Evolutionary conservation across 2,888 invertebrate species (phyloP).

Genomic region (Panopea generosa): DNA sequence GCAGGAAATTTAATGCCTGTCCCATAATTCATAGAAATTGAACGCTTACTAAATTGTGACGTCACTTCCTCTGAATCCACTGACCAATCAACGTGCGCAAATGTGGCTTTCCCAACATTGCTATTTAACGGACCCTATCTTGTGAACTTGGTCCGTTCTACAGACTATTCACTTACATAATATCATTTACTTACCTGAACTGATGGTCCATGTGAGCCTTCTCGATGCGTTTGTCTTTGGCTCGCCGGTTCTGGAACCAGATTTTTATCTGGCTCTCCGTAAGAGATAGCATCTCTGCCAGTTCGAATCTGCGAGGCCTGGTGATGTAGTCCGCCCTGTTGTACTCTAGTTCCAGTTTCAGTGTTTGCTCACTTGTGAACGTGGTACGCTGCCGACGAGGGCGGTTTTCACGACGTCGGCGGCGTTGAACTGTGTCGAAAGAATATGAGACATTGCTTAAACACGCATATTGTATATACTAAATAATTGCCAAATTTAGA

Average conservation of each 20-base stretch:
- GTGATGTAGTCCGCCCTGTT: conserved; percentile 97
- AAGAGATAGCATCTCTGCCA: conserved; percentile 89
- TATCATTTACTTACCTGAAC: conserved; percentile 90
- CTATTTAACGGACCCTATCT: too few species aligned
- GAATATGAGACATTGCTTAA: too few species aligned
- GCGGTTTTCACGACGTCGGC: conserved; percentile 93
- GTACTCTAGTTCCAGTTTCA: conserved; percentile 95
- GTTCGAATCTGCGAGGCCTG: conserved; percentile 92
- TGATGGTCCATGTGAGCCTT: conserved; percentile 98
- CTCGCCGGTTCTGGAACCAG: conserved; percentile 97
- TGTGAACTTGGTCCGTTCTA: too few species aligned
- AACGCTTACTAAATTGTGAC: too few species aligned
- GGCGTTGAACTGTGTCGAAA: conserved; percentile 94
- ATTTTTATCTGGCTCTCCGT: conserved; percentile 95
- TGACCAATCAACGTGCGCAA: too few species aligned
- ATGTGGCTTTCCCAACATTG: too few species aligned
- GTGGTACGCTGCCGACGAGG: conserved; percentile 96
- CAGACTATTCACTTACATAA: too few species aligned
- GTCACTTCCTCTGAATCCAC: too few species aligned
- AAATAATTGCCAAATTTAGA: too few species aligned
- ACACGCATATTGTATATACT: too few species aligned
- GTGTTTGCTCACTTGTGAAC: conserved; percentile 96
- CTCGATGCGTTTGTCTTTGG: conserved; percentile 98
- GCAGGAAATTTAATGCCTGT: too few species aligned
- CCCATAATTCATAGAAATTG: too few species aligned